Conservation (phyloP, 2,797 vertebrate genomes). For the Aeoliscus strigatus region DNA sequence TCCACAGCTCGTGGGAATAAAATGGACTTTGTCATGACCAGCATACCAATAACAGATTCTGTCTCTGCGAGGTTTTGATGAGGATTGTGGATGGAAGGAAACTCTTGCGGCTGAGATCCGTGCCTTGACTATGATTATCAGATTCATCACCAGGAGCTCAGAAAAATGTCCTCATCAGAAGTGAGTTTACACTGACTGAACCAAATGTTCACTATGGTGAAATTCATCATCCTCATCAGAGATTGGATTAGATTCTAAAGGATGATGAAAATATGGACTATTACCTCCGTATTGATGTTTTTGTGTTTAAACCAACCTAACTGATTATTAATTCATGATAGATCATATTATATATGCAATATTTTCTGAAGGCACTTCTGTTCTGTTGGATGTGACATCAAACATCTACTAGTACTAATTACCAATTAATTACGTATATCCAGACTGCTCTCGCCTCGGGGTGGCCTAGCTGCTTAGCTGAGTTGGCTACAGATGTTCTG, state of each 20-base stretch:
- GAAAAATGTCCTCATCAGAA: constrained; percentile 14
- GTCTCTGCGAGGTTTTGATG: constrained; percentile 22
- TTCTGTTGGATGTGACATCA: background rate
- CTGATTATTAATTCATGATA: too few relatives aligned
- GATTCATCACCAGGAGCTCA: constrained; percentile 23
- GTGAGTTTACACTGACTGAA: background rate
- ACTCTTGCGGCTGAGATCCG: constrained; percentile 10
- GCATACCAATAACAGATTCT: constrained; percentile 47
- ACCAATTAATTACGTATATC: constrained; percentile 7
- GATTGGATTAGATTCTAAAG: too few relatives aligned
- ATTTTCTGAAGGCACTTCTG: too few relatives aligned
- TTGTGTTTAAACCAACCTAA: too few relatives aligned
- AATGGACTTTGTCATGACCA: constrained; percentile 27
- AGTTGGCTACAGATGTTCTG: constrained; percentile 30
- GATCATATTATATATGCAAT: too few relatives aligned
- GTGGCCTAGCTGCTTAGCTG: constrained; percentile 9
- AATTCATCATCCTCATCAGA: constrained; percentile 9
- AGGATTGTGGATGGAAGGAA: constrained; percentile 19
- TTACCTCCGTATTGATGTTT: too few relatives aligned
- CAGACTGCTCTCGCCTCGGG: constrained; percentile 1
- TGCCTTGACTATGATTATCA: constrained; percentile 30
- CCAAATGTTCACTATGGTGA: background rate
- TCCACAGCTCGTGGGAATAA: constrained; percentile 27
- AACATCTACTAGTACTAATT: background rate
- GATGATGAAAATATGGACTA: too few relatives aligned